A percentile compares a stretch with the other conserved stretches of the same genome.
Evolutionary conservation across 2,888 invertebrate genomes (phyloP).

Genomic region (Fragum whitleyi): DNA sequence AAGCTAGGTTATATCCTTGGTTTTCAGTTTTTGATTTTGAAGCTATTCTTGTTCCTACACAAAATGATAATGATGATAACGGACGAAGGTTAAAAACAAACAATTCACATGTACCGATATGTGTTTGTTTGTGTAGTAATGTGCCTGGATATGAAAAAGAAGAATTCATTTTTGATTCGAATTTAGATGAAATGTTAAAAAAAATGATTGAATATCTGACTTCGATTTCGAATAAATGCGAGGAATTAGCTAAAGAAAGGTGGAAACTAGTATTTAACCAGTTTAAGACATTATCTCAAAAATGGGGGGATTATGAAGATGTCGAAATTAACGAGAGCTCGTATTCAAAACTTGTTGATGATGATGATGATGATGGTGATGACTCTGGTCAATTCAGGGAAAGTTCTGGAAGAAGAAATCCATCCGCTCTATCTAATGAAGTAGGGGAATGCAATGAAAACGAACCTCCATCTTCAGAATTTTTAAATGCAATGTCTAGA

Average conservation of each 20-base stretch:
- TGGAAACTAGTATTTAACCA: too few relatives aligned
- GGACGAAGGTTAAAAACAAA: conserved; percentile 21
- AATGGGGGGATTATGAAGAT: background rate
- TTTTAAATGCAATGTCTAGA: conserved; percentile 24
- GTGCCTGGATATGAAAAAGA: too few relatives aligned
- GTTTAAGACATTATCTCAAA: too few relatives aligned
- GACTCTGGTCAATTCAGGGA: conserved; percentile 1
- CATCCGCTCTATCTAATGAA: too few relatives aligned
- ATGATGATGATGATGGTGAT: conserved; percentile 18
- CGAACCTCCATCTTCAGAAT: conserved; percentile 33
- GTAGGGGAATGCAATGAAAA: conserved; percentile 24
- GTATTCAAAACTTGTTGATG: background rate
- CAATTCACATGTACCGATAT: too few relatives aligned
- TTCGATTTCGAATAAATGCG: too few relatives aligned
- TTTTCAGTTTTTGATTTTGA: background rate
- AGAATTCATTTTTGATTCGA: too few relatives aligned
- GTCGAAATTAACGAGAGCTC: background rate
- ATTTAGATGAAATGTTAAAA: conserved; percentile 11
- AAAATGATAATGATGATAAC: background rate
- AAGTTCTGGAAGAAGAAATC: too few relatives aligned
- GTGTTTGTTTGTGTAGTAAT: too few relatives aligned
- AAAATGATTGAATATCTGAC: too few relatives aligned
- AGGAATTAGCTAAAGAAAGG: too few relatives aligned
- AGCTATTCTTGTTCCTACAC: background rate
- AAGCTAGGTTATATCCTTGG: too few relatives aligned